Evolutionary conservation across 1,140 invertebrate genomes (phyloP).

Genomic region (Aphaenogaster rudis): DNA sequence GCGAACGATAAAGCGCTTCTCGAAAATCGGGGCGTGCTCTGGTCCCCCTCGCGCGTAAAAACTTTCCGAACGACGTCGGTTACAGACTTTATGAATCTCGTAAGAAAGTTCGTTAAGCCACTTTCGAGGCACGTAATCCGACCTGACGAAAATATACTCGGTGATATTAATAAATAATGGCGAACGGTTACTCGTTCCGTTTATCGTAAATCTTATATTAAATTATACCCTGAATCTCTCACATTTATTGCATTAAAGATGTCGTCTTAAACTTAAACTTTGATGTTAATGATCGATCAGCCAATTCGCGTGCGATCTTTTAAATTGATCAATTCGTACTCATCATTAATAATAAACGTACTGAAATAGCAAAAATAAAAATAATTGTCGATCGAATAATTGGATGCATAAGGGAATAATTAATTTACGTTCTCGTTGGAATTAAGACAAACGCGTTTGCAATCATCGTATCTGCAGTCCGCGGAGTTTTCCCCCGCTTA

Average conservation of each 20-base stretch:
- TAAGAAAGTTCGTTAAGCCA: constrained; percentile 59
- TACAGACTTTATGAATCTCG: constrained; percentile 58
- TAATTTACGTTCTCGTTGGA: not conserved
- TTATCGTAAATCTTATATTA: not conserved
- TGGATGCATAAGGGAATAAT: not conserved
- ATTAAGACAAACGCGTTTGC: not conserved
- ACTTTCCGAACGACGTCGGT: constrained; percentile 47
- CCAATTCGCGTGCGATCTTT: not conserved
- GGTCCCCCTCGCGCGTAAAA: constrained; percentile 16
- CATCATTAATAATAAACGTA: not conserved
- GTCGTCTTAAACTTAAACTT: not conserved
- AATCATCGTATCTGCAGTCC: not conserved
- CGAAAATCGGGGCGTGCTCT: constrained; percentile 9
- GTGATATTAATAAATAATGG: constrained; percentile 45
- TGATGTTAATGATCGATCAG: not conserved
- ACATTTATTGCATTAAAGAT: not conserved
- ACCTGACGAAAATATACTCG: constrained; percentile 27
- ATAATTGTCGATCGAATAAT: not conserved
- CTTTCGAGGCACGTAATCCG: constrained; percentile 30
- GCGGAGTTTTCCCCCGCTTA: constrained; percentile 11
- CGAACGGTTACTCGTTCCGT: not conserved
- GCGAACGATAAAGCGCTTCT: constrained; percentile 50
- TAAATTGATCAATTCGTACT: not conserved
- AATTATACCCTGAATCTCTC: not conserved
- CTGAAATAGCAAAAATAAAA: not conserved